phyloP scores from a whole-genome alignment of 2,113 vertebrate genomes.

The Zootoca vivipara region DNA sequence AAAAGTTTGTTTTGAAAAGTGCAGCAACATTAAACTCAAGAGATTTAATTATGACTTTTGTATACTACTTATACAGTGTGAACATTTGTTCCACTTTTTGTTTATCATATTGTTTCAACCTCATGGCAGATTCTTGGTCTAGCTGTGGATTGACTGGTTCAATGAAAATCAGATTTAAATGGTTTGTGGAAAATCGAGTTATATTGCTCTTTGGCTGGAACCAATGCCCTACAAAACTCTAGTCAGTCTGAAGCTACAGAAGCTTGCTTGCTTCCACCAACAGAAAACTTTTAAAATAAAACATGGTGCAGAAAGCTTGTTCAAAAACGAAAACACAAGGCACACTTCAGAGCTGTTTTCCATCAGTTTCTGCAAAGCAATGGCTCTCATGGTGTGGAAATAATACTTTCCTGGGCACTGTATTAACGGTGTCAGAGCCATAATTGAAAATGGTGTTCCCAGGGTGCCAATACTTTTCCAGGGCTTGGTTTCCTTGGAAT shows the following conservation, averaged over 20 bases:
- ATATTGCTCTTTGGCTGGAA: not conserved
- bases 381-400: not conserved
- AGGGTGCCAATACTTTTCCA: too few species aligned
- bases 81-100: constrained; percentile 1
- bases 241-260: not conserved
- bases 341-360: not conserved
- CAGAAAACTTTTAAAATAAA: not conserved
- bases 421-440: not conserved
- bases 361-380: not conserved
- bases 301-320: not conserved
- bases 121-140: not conserved
- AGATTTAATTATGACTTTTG: not conserved
- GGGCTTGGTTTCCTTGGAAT: too few species aligned
- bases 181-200: not conserved
- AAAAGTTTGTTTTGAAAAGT: constrained; percentile 10
- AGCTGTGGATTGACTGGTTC: not conserved
- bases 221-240: not conserved
- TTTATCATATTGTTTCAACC: not conserved
- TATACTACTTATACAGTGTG: not conserved
- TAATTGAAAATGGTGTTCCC: not conserved
- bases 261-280: not conserved
- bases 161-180: not conserved
- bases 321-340: not conserved
- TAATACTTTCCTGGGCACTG: not conserved
- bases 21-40: not conserved